phyloP scores from a whole-genome alignment of 2,113 vertebrate genomes.

The Leptodactylus fuscus region DNA sequence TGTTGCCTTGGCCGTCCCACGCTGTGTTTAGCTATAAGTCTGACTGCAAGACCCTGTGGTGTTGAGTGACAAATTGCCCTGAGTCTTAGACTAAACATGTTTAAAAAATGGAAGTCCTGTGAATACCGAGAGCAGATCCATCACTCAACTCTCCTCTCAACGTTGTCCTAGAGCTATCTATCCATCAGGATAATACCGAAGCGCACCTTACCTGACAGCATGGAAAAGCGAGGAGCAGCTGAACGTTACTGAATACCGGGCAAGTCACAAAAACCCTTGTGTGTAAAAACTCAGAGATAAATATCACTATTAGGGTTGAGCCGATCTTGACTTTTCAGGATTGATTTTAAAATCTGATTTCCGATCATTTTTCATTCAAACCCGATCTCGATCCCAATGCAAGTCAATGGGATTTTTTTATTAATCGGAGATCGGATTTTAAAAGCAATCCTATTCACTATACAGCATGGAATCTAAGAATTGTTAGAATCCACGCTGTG shows the following conservation, averaged over 20 bases:
- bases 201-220: constrained; percentile 11
- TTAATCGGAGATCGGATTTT: too few relatives aligned
- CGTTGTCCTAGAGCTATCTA: constrained; percentile 50
- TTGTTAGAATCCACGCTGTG: too few relatives aligned
- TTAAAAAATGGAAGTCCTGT: constrained; percentile 60
- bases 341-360: too few relatives aligned
- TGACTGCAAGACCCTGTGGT: constrained; percentile 50
- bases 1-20: constrained; percentile 32
- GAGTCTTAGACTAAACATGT: constrained; percentile 58
- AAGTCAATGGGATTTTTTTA: too few relatives aligned
- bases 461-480: too few relatives aligned
- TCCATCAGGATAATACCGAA: constrained; percentile 50
- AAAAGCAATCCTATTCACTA: too few relatives aligned
- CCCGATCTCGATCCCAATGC: too few relatives aligned
- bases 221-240: background rate
- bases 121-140: constrained; percentile 42
- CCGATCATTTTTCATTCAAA: too few relatives aligned
- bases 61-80: constrained; percentile 60
- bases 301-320: too few relatives aligned
- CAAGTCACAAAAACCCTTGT: too few relatives aligned
- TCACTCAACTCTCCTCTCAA: constrained; percentile 52
- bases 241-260: background rate
- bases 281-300: too few relatives aligned
- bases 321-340: too few relatives aligned
- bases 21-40: constrained; percentile 46